Percentiles rank a stretch among this genome's conserved stretches.
Conservation (phyloP, 2,113 vertebrate species). For the Castor canadensis region DNA sequence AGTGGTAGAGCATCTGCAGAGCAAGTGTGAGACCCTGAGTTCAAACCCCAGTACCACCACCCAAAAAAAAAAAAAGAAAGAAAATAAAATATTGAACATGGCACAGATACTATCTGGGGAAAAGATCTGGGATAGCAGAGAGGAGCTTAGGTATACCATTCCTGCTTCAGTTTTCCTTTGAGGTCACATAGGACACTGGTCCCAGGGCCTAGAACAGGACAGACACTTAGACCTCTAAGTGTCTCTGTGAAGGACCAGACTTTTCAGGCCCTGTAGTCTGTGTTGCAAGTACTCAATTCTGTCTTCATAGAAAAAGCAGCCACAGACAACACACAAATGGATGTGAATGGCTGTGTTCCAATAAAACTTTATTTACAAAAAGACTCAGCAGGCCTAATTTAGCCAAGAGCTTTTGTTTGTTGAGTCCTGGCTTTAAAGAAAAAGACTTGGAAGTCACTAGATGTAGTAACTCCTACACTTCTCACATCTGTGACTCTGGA, state of each 20-base stretch:
- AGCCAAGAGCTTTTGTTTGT: not conserved
- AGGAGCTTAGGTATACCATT: not conserved
- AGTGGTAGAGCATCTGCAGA: too few species aligned
- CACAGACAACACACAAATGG: not conserved
- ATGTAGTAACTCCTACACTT: not conserved
- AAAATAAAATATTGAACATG: not conserved
- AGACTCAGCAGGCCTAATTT: not conserved
- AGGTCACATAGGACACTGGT: not conserved
- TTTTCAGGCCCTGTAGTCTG: not conserved
- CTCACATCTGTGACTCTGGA: not conserved
- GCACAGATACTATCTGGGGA: not conserved
- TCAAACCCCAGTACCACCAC: too few species aligned
- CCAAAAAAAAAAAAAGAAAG: not conserved
- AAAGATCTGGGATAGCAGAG: not conserved
- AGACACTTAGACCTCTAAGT: not conserved
- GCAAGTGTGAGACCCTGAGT: too few species aligned
- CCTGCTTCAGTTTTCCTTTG: not conserved
- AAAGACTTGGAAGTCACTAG: not conserved
- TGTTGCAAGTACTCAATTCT: not conserved
- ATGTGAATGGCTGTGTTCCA: not conserved
- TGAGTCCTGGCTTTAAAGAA: not conserved
- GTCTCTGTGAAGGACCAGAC: not conserved
- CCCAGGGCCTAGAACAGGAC: not conserved
- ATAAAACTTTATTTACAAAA: constrained; percentile 43
- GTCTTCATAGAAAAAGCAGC: not conserved